Evolutionary conservation across 2,797 vertebrate genomes (phyloP), one percentile per base, ranked within the genome.

Genomic region (Coendou prehensilis): DNA sequence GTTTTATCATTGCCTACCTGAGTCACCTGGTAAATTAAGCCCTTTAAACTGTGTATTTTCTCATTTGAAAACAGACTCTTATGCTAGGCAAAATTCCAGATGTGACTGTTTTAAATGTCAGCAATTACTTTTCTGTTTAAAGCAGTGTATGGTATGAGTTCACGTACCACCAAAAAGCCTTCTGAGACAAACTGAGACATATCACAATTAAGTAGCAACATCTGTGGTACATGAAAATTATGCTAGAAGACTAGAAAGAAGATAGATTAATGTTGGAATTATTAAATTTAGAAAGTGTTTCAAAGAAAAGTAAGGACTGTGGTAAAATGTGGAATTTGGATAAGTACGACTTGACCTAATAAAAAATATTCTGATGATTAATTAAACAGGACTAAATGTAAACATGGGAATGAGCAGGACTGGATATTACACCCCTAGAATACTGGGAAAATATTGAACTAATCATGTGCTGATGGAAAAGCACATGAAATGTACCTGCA

Each of bases 181-280:
- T 89, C 50, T 54, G 26, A 15, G n/a, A 89, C 6, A 79, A 79
- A 15, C 18, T 89, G 73, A 81, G 17, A 80, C 33, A 37, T 56
- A 86, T 22, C 20, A 90, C 89, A 80, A 87, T 84, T 80, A 93
- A 76, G 41, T 91, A 67, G n/a, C 76, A 83, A 83, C n/a, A 95
- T 4, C 26, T 84, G 37, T 37, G 30, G 37, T 50, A 78, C 18
- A 59, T 33, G 14, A 14, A 93, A 83, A 73, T 93, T 83, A 52
- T 95, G 47, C 10, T 71, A 82, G 20, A 71, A 81, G 17, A 6
- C 47, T 28, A 81, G n/a, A 87, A 85, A 91, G 22, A 76, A 50
- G 75, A 57, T 17, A 81, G 33, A 86, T 57, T 41, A 59, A 88
- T 63, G 18, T 37, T 79, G 81, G n/a, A 13, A 73, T 78, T 81